These are phyloP conservation scores for Trematomus loennbergii DNA, from an alignment of 2,113 vertebrate genomes.

Conservation along the genomic window DNA sequence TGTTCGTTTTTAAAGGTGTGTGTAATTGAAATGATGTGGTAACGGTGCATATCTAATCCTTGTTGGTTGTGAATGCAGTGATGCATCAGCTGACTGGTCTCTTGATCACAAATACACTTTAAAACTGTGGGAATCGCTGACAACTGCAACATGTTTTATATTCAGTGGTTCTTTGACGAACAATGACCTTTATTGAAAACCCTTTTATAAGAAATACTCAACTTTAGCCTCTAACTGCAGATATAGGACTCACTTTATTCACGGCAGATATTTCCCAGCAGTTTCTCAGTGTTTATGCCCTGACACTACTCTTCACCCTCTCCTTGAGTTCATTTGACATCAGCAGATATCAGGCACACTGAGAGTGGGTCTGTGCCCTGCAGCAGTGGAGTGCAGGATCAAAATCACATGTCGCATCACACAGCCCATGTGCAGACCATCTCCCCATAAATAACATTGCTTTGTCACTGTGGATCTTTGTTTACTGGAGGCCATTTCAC, in stretches of 20 bases:
- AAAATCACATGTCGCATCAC: conserved; percentile 8
- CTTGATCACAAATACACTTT: background rate
- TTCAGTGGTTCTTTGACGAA: background rate
- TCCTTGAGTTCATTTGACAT: background rate
- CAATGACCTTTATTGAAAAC: too few species aligned
- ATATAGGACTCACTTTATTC: background rate
- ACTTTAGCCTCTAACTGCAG: too few species aligned
- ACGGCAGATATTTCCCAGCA: background rate
- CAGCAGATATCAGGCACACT: background rate
- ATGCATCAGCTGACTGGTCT: background rate
- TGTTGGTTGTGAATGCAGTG: background rate
- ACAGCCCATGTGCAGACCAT: background rate
- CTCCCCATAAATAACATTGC: background rate
- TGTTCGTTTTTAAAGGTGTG: background rate
- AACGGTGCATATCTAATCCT: background rate
- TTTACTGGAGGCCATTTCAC: background rate
- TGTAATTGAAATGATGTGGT: background rate
- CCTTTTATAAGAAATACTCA: too few species aligned
- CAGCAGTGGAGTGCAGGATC: background rate
- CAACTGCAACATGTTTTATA: background rate
- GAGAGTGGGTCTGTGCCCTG: background rate
- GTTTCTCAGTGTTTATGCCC: background rate
- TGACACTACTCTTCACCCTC: background rate
- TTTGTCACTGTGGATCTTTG: background rate
- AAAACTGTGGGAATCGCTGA: background rate